Base-by-base conservation (phyloP, 2,797 vertebrate genomes). In the Dallia pectoralis region DNA sequence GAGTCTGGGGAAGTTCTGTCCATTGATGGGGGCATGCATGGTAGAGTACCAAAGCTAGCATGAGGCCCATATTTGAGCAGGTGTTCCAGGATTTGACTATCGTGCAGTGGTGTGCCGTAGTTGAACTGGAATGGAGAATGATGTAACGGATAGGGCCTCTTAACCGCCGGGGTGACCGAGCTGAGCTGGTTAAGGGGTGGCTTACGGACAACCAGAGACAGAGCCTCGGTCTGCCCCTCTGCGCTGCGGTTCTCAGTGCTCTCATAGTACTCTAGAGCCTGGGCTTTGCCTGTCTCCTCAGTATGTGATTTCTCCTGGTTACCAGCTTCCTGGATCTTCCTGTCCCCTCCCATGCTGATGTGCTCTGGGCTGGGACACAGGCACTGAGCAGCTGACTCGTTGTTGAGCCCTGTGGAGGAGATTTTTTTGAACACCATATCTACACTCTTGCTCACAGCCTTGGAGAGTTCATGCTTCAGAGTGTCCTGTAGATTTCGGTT, bases 391-490 rank as follows among this genome's bases (percentile, higher is more conserved):
- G 91, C 81, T 65, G 89, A 90, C 70, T 82, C 78, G 33, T 87
- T 84, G 12, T 87, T 84, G 12, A 87, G 79, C 1, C 90, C 87
- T 40, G 89, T 82, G 0, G 84, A 70, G 6, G 93, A 93, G 53
- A 92, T 77, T 4, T 91, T 94, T 80, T 93, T 93, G 82, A 99
- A 92, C 70, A 95, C 95, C 0, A 91, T 89, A 76, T 98, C 96
- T 69, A 99, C 93, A 27, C 95, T 96, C 64, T 87, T 92, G 44
- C 90, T 94, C 0, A 94, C 89, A 4, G 93, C 94, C 30, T 83
- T 91, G 3, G 91, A 92, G 76, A 99, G 87, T 87, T 99, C 96
- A 0, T 89, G 89, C 84, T 95, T 97, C 77, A 99, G 86, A 11
- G 90, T 82, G 72, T 96, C 94, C 6, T 95, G 93, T 18, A 96